Percentiles rank a stretch among this genome's conserved stretches.
Evolutionary conservation across 2,797 vertebrate species (phyloP).

Genomic region (Coracias cyanogaster): DNA sequence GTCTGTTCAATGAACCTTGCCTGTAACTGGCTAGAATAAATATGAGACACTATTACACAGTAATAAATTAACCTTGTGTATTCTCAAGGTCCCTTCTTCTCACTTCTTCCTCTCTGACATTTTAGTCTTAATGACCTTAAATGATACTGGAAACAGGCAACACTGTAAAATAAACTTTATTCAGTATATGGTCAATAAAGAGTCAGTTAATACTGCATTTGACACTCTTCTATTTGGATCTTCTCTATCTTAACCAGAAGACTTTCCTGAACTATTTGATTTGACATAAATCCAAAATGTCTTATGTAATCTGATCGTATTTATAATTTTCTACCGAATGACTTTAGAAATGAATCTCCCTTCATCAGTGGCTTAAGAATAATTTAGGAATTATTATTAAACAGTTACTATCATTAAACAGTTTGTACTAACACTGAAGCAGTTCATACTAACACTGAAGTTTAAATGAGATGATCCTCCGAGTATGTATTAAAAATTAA

Average conservation of each 20-base stretch:
- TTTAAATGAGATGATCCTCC: not conserved
- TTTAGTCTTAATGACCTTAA: not conserved
- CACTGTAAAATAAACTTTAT: not conserved
- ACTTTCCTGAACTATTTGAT: not conserved
- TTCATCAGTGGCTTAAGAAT: not conserved
- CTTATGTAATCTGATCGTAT: not conserved
- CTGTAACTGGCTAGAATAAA: not conserved
- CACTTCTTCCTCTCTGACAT: not conserved
- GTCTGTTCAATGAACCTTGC: not conserved
- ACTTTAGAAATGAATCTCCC: not conserved
- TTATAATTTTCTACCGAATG: not conserved
- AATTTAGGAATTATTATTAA: not conserved
- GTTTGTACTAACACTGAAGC: not conserved
- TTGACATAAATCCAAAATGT: not conserved
- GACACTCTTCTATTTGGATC: not conserved
- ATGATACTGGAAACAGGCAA: not conserved
- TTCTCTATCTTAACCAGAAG: not conserved
- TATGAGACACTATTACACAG: not conserved
- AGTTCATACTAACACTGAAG: not conserved
- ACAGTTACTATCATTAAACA: no score
- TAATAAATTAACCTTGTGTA: not conserved
- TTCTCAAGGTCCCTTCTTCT: not conserved
- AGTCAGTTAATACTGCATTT: not conserved
- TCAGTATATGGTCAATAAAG: not conserved
- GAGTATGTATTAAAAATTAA: not conserved